Evolutionary conservation across 1,140 invertebrate species (phyloP), one percentile per base, ranked within the genome.

Genomic region (Drosophila simulans): DNA sequence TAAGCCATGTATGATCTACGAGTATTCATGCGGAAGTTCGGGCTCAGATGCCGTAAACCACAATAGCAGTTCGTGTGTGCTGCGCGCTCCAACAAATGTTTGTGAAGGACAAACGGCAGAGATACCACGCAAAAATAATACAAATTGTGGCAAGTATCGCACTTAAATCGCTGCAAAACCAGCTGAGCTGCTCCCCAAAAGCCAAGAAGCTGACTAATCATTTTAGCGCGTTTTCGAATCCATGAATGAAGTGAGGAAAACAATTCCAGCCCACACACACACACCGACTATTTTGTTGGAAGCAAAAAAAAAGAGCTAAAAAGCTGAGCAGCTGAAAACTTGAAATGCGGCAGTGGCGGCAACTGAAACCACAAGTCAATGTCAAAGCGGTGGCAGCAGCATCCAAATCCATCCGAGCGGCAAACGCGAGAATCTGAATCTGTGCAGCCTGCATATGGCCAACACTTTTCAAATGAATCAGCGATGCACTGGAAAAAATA

Each of bases 301-400:
- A 54, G 59, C 60, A 60, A 31, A 7, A 2, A 56, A 51, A 43
- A 55, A 59, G 37, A 46, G n/a, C 43, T 68, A 40, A 53, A 62
- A 65, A 64, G 42, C 42, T 39, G 37, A 39, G 43, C 31, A 45
- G 40, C 53, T 46, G 39, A 78, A 68, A 80, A 56, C 77, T 71
- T 42, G 73, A 80, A 76, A 74, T 76, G 71, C 77, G 75, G 75
- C 73, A 75, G 42, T 43, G 60, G 60, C 74, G 48, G 71, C 80
- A 84, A 84, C 81, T 75, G 66, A 84, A 85, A 85, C 83, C 82
- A 82, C 82, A 86, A 86, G 83, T 86, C 82, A 86, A 86, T 86
- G 82, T 88, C 83, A 86, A 77, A 58, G 27, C 82, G 76, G 83
- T 86, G 83, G 83, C 83, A 85, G 77, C 80, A 85, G 58, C 75